Evolutionary conservation across 2,888 invertebrate species (phyloP), one percentile per base, ranked within the genome.

Genomic region (Scaptomyza caliginosa): DNA sequence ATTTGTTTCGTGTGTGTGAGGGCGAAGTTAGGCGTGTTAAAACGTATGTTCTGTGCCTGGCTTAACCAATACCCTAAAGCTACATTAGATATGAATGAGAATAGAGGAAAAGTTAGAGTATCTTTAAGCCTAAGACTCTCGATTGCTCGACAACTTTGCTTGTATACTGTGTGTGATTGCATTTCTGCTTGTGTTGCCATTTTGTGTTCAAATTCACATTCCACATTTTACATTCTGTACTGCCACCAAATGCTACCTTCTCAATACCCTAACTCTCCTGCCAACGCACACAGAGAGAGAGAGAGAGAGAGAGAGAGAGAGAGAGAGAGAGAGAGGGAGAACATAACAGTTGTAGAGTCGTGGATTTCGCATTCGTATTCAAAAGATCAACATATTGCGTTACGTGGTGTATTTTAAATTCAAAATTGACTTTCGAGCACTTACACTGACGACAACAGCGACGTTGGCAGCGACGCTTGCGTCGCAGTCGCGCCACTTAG

Each of bases 301-400:
- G n/a, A n/a, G n/a, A n/a, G n/a, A n/a, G n/a, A n/a, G n/a, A n/a
- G n/a, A n/a, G n/a, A n/a, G n/a, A n/a, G n/a, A n/a, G n/a, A n/a
- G n/a, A n/a, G n/a, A n/a, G n/a, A n/a, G n/a, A n/a, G n/a, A n/a
- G n/a, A n/a, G n/a, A n/a, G n/a, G n/a, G n/a, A 40, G 34, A 10
- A 39, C 21, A 54, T 30, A 32, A 54, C 34, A 54, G 46, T 30
- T 40, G 51, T 26, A 67, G 65, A 56, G 65, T 57, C 57, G 66
- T 69, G 67, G 71, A 71, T 71, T 68, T 62, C 72, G 86, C 82
- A 83, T 83, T 83, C 86, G 83, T 83, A 83, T 83, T 86, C 83
- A 83, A 83, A 83, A 85, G 86, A 83, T 86, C 86, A 83, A 82
- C 82, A 85, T 82, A 82, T 82, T 82, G 82, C 82, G 79, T 82